Conservation (phyloP, 2,113 vertebrate species). For the Corythoichthys intestinalis region DNA sequence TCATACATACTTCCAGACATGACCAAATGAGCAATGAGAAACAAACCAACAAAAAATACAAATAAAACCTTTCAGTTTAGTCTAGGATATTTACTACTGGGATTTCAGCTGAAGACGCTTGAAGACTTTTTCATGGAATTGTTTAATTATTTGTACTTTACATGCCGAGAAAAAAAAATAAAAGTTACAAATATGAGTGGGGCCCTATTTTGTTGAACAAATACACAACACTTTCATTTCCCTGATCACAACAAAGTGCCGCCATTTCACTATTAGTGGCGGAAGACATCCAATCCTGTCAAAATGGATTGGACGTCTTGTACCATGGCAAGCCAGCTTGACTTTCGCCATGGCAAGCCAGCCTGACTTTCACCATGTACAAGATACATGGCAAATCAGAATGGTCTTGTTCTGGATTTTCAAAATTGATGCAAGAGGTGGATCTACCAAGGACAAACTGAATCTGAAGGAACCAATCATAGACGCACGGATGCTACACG, state of each 20-base stretch:
- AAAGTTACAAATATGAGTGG: constrained; percentile 86
- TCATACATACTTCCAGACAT: constrained; percentile 77
- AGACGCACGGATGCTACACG: too few species aligned
- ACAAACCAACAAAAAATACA: constrained; percentile 70
- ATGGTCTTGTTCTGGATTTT: too few species aligned
- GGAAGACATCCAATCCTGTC: too few species aligned
- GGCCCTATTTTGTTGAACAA: constrained; percentile 2
- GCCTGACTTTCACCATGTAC: too few species aligned
- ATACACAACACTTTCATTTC: not conserved
- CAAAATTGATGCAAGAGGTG: too few species aligned
- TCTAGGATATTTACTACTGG: constrained; percentile 92
- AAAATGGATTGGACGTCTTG: too few species aligned
- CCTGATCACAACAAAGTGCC: not conserved
- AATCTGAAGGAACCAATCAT: too few species aligned
- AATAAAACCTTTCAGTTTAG: constrained; percentile 83
- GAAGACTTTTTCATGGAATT: constrained; percentile 97
- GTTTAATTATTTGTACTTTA: constrained; percentile 99
- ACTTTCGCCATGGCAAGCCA: too few species aligned
- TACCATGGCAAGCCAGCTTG: too few species aligned
- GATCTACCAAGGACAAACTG: too few species aligned
- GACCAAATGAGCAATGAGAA: constrained; percentile 76
- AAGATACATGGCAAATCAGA: too few species aligned
- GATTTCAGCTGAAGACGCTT: constrained; percentile 90
- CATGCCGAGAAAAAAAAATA: constrained; percentile 91
- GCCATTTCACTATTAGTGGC: not conserved